Base-by-base conservation (phyloP, 2,113 vertebrate genomes). In the Zingel zingel region DNA sequence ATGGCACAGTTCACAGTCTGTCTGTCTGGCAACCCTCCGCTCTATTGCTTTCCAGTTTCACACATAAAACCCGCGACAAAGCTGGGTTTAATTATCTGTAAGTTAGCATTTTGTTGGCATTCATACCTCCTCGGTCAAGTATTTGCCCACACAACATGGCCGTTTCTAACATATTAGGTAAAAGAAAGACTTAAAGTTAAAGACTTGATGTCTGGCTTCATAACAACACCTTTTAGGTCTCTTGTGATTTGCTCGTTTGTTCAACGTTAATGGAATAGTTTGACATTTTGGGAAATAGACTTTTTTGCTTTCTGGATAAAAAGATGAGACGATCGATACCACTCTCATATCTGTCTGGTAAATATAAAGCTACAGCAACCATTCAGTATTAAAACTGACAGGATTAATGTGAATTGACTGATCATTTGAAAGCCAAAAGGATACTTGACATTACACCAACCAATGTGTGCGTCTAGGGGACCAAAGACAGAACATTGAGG, bases 1-100 rank as follows among this genome's bases (percentile, higher is more conserved):
- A 82, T 77, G 75, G 74, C 79, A 67, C 75, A 81, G 72, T 64
- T 81, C 71, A 89, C 76, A 75, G 78, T 84, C 84, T 4, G 65
- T 78, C 88, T 51, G 84, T 82, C 83, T 83, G 73, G 59, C 70
- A 48, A 51, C 61, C 59, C 72, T 48, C 64, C 47, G 56, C 70
- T 74, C 36, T 5, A 68, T 56, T 48, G 39, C 59, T 68, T 76
- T 63, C 67, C 70, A 73, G 64, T 57, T 79, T 85, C 57, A 61
- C 71, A 78, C 72, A 57, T 43, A 54, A 83, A 84, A 74, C 47
- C 16, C 16, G 4, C 30, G 19, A 69, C 14, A 21, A 50, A 45
- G 51, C 39, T 47, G 33, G 45, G 48, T 74, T 86, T 68, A 68
- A 80, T 86, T 64, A 87, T 65, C 48, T 2, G 27, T 70, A 54